These are phyloP conservation scores for Parnassius smintheus DNA, from an alignment of 2,888 invertebrate species.

Conservation along the genomic window DNA sequence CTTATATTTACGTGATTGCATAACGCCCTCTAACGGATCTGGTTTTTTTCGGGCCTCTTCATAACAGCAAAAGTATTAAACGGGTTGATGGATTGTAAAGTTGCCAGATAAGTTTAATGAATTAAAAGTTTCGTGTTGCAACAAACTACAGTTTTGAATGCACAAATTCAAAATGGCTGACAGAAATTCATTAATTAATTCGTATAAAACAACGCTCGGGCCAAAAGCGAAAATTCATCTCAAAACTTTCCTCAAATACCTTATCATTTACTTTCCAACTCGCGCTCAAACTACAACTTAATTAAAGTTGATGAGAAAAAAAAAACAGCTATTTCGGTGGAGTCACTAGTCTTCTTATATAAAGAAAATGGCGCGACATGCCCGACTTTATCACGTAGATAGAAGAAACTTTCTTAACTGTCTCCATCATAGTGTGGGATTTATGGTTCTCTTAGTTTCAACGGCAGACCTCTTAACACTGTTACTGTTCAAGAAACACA, in stretches of 20 bases:
- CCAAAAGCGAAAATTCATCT: constrained; percentile 17
- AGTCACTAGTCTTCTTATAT: constrained; percentile 13
- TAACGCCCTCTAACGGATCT: no score
- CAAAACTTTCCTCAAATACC: constrained; percentile 22
- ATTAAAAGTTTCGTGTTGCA: not conserved
- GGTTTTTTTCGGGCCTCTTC: no score
- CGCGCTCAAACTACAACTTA: constrained; percentile 22
- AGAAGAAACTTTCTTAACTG: constrained; percentile 14
- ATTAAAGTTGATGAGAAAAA: constrained; percentile 27
- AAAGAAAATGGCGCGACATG: constrained; percentile 17
- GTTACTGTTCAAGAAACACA: constrained; percentile 6
- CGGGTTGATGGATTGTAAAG: no score
- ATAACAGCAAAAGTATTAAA: no score
- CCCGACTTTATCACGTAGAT: constrained; percentile 18
- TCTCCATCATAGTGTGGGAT: constrained; percentile 19
- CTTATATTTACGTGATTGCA: no score
- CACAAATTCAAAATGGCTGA: not conserved
- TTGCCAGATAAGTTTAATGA: no score
- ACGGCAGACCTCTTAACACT: constrained; percentile 24
- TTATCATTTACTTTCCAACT: constrained; percentile 23
- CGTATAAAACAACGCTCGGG: not conserved
- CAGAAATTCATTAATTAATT: not conserved
- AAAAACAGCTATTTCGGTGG: constrained; percentile 24
- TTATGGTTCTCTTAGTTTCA: constrained; percentile 31
- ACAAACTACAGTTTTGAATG: not conserved